These are phyloP conservation scores for Eristalinus aeneus DNA, from an alignment of 2,888 invertebrate genomes.

Conservation along the genomic window DNA sequence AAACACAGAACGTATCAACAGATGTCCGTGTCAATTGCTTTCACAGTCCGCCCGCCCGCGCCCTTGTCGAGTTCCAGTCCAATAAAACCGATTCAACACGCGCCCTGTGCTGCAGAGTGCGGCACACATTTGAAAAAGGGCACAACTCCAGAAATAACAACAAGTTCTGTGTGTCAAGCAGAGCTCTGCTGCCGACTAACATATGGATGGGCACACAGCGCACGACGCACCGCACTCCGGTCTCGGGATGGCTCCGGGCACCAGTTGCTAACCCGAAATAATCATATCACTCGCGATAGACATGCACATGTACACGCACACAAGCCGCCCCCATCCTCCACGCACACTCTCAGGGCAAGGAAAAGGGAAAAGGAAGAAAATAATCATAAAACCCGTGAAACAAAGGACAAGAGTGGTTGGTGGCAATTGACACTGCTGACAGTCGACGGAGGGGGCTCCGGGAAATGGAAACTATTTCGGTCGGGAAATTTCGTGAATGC, in stretches of 20 bases:
- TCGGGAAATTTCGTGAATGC: conserved; percentile 56
- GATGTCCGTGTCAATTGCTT: background rate
- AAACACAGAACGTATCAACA: background rate
- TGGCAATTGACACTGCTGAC: background rate
- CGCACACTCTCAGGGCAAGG: background rate
- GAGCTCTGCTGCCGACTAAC: conserved; percentile 42
- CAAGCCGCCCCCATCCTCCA: no score
- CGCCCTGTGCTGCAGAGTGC: background rate
- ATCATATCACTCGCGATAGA: conserved; percentile 53
- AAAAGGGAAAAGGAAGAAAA: conserved; percentile 34
- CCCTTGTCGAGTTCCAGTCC: background rate
- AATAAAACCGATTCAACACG: background rate
- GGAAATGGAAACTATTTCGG: conserved; percentile 51
- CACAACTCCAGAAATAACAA: conserved; percentile 21
- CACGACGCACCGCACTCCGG: background rate
- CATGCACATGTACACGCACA: conserved; percentile 45
- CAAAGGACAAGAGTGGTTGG: conserved; percentile 28
- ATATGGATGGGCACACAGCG: conserved; percentile 53
- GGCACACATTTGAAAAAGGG: background rate
- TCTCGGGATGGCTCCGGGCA: conserved; percentile 10
- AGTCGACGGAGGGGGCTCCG: background rate
- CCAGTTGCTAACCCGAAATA: conserved; percentile 66
- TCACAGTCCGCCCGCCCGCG: background rate
- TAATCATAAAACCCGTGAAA: conserved; percentile 63
- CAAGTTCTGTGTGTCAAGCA: conserved; percentile 5